Evolutionary conservation across 1,140 invertebrate genomes (phyloP), one percentile per base, ranked within the genome.

Genomic region (Lordiphosa mommai): DNA sequence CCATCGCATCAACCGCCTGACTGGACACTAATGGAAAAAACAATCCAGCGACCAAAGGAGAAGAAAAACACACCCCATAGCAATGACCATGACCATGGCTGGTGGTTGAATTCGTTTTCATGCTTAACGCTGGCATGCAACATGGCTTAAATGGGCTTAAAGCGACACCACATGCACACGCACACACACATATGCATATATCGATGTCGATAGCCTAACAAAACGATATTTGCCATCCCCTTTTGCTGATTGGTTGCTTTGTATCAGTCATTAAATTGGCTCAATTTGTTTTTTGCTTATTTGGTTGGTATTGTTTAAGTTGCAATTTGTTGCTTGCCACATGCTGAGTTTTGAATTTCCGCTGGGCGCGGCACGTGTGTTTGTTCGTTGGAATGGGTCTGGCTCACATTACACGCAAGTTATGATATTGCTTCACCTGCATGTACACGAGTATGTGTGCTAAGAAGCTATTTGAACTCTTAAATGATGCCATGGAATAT

Each of bases 1-100:
- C 55, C 40, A 29, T 53, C 71, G 40, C 55, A 77, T 82, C 77
- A 82, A 46, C 48, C 77, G 77, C 77, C 79, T 77, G 52, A 71
- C 72, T 77, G 77, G 77, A 69, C 77, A 77, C 77, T 84, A 84
- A 84, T 84, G 68, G 68, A 84, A 84, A 79, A 84, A 27, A n/a
- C n/a, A 27, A 85, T 50, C 34, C 52, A 44, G 57, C 37, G 44
- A 55, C 41, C 49, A 40, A 12, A 14, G 37, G 16, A 29, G 20
- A 41, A 2, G 27, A 10, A 34, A 37, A 44, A 48, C 17, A 41
- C 55, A 50, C 40, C 40, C 40, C 48, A 29, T 14, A 34, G 20
- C 17, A 32, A n/a, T 52, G 41, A 29, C 20, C 30, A 30, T 47
- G 33, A 9, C 9, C 48, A 29, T n/a, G 13, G 17, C 29, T 43